Evolutionary conservation across 2,888 invertebrate species (phyloP).

Genomic region (Andrena camellia): DNA sequence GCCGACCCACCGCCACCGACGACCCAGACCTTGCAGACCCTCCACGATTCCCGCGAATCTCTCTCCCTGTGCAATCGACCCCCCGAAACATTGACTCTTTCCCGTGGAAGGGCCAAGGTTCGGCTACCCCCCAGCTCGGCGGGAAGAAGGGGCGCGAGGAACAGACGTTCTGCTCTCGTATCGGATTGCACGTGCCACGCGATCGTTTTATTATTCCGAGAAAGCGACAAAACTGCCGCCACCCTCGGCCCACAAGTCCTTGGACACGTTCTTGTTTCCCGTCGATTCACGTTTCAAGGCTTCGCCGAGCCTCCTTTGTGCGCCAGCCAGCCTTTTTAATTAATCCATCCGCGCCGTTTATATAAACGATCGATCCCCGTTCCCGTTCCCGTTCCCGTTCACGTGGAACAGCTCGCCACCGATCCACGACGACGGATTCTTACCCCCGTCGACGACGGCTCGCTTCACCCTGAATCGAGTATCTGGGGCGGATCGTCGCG

Average conservation of each 20-base stretch:
- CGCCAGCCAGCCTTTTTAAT: conserved; percentile 46
- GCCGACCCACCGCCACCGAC: background rate
- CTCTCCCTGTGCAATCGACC: background rate
- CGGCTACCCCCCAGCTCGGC: background rate
- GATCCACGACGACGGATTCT: conserved; percentile 1
- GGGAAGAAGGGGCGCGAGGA: background rate
- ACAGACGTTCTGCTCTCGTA: conserved; percentile 22
- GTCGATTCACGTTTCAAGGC: background rate
- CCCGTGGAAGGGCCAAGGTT: background rate
- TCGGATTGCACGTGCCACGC: conserved; percentile 45
- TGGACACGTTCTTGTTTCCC: background rate
- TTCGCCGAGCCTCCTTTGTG: conserved; percentile 20
- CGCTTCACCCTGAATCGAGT: conserved; percentile 11
- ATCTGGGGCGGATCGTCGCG: conserved; percentile 23
- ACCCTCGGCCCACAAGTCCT: background rate
- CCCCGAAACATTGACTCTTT: background rate
- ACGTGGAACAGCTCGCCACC: conserved; percentile 36
- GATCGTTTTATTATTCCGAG: conserved; percentile 54
- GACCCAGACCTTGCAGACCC: background rate
- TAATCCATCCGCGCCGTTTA: conserved; percentile 58
- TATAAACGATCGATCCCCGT: conserved; percentile 57
- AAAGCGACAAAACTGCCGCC: conserved; percentile 56
- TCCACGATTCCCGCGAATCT: background rate
- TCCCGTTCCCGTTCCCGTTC: conserved; percentile 57
- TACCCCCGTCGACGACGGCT: background rate